Base-by-base conservation (phyloP, 2,113 vertebrate genomes). In the Macroglossus sobrinus region DNA sequence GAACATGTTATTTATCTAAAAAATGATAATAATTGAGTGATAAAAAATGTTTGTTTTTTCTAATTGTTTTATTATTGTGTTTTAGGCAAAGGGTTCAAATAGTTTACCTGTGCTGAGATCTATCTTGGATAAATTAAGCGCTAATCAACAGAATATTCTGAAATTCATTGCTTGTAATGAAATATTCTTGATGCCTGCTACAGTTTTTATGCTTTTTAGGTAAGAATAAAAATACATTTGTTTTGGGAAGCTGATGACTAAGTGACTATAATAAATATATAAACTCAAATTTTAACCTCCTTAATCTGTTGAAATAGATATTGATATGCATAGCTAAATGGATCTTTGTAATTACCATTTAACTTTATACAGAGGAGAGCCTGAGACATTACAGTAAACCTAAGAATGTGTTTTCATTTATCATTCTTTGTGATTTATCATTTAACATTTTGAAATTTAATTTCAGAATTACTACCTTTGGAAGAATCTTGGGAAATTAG, bases 141-240 rank as follows among this genome's bases (percentile, higher is more conserved):
- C 99, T 97, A 99, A 99, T 98, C 99, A 99, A 98, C 99, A 99
- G 98, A 99, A 99, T 98, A 99, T 99, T 97, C 98, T 99, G 78
- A 99, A 99, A 98, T 99, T 99, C 96, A 99, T 99, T 68, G 99
- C 99, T 97, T 99, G 99, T 97, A 99, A 99, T 98, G 99, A 99
- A 98, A 99, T 99, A 92, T 99, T 99, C 97, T 98, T 99, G 97
- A 99, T 99, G 99, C 99, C 99, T 64, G 99, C 99, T 86, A 99
- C 99, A 19, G 99, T 99, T 95, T 99, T 99, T 97, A 99, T 99
- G 99, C 99, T 99, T 21, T 99, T 99, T 98, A 99, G 99, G 99
- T 99, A 98, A 97, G 98, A 97, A 94, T 93, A 90, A 63, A 55
- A 5, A 64, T 90, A 78, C 0, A 64, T 71, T 95, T 92, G 18